Conservation (phyloP, 2,113 vertebrate genomes). For the Grantiella picta region DNA sequence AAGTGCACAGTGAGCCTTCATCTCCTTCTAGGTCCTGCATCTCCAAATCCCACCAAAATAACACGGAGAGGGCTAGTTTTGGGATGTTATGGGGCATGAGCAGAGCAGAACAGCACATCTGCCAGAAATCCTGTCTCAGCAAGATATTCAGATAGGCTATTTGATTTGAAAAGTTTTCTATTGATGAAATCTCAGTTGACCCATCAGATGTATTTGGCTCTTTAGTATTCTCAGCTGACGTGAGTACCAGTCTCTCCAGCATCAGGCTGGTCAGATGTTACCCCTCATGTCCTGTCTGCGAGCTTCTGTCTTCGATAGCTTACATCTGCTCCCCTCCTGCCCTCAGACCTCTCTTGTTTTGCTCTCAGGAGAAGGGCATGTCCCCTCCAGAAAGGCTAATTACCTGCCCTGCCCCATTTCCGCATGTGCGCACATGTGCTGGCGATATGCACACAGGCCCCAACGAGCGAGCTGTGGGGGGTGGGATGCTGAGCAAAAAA, state of each 20-base stretch:
- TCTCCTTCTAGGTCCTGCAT: background rate
- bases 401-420: conserved; percentile 4
- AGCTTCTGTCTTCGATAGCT: background rate
- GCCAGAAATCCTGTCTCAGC: background rate
- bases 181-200: background rate
- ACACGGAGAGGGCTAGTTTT: background rate
- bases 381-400: conserved; percentile 26
- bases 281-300: background rate
- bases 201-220: background rate
- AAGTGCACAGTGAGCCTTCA: rapidly evolving
- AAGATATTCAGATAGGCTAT: background rate
- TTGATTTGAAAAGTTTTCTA: background rate
- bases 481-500: conserved; percentile 5
- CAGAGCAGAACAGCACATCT: rapidly evolving
- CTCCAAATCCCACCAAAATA: background rate
- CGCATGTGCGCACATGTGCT: background rate
- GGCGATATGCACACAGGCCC: background rate
- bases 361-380: conserved; percentile 33
- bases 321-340: conserved; percentile 26
- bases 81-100: background rate
- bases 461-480: rapidly evolving
- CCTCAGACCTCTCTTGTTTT: background rate
- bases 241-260: background rate
- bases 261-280: background rate
- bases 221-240: background rate